Percentiles rank a stretch among this genome's conserved stretches.
Conservation (phyloP, 2,113 vertebrate species). For the Callipepla squamata region DNA sequence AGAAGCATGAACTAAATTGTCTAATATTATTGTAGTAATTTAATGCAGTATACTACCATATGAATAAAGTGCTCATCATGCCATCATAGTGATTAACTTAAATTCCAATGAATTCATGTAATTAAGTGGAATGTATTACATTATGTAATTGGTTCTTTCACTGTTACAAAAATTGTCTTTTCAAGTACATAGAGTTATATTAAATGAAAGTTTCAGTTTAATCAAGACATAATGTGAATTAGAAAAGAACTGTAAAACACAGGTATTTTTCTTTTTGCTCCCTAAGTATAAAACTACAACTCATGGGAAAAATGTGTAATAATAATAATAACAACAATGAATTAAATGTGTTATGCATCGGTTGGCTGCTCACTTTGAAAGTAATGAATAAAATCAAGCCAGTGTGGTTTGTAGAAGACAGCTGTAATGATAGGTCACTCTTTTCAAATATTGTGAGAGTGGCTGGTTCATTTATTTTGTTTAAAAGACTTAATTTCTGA, state of each 20-base stretch:
- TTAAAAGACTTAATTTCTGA: conserved; percentile 29
- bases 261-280: neutral
- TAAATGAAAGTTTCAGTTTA: neutral
- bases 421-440: neutral
- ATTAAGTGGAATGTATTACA: neutral
- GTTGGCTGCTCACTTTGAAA: neutral
- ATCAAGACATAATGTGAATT: neutral
- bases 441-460: neutral
- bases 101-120: conserved; percentile 32
- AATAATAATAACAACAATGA: neutral
- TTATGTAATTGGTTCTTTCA: conserved; percentile 7
- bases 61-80: conserved; percentile 26
- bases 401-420: neutral
- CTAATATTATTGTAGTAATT: conserved; percentile 47
- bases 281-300: neutral
- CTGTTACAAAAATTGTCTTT: conserved; percentile 32
- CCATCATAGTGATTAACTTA: conserved; percentile 36
- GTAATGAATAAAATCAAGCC: neutral
- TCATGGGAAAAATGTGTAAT: neutral
- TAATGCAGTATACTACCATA: neutral
- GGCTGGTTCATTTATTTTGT: conserved; percentile 13
- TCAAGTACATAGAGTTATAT: conserved; percentile 4
- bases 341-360: neutral
- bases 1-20: neutral
- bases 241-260: neutral